phyloP scores from a whole-genome alignment of 1,140 invertebrate genomes.

The Drepana arcuata region DNA sequence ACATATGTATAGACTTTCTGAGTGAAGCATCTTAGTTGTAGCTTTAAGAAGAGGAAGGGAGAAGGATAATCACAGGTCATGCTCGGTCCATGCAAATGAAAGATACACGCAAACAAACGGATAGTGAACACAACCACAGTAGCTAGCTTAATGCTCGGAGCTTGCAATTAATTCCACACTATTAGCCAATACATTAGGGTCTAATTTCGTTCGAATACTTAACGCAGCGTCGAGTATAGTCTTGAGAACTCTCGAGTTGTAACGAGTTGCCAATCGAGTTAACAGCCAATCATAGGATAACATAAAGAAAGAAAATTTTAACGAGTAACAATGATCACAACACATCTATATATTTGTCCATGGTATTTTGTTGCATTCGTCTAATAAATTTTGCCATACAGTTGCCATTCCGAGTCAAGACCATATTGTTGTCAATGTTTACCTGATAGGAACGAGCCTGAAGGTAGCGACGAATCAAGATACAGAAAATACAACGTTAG shows the following conservation, averaged over 20 bases:
- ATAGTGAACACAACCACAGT: conserved; percentile 56
- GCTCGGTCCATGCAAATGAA: conserved; percentile 66
- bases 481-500: conserved; percentile 62
- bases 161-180: conserved; percentile 28
- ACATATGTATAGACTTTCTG: conserved; percentile 12
- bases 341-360: conserved; percentile 46
- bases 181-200: conserved; percentile 33
- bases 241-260: conserved; percentile 4
- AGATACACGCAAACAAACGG: conserved; percentile 64
- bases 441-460: conserved; percentile 83
- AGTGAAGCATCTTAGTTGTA: too few species aligned
- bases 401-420: conserved; percentile 62
- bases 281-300: conserved; percentile 47
- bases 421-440: conserved; percentile 64
- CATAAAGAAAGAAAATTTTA: conserved; percentile 25
- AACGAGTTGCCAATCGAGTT: conserved; percentile 26
- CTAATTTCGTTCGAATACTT: conserved; percentile 23
- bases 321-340: conserved; percentile 40
- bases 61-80: conserved; percentile 51
- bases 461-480: conserved; percentile 73
- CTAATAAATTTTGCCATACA: conserved; percentile 67
- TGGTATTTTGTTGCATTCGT: conserved; percentile 45
- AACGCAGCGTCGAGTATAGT: conserved; percentile 7
- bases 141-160: conserved; percentile 53
- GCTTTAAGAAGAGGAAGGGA: conserved; percentile 31